A percentile compares a stretch with the other conserved stretches of the same genome.
These are phyloP conservation scores for Bellardia bayeri DNA, from an alignment of 2,888 invertebrate genomes.

Conservation along the genomic window DNA sequence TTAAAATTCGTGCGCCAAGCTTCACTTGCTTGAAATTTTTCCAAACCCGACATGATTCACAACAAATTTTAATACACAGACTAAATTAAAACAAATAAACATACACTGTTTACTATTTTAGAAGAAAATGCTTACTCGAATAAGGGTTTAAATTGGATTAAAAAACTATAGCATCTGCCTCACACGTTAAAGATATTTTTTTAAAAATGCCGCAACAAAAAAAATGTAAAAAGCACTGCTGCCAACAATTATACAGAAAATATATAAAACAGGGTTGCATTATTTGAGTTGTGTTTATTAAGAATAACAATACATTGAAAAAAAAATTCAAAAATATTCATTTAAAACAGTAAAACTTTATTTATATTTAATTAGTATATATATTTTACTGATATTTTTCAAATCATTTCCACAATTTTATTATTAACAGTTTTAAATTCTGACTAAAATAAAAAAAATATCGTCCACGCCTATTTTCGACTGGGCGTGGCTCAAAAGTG, in stretches of 20 bases:
- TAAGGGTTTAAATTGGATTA: background rate
- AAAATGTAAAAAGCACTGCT: slow-evolving; percentile 18
- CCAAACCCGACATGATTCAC: slow-evolving; percentile 79
- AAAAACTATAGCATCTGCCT: background rate
- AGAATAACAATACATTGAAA: too few relatives aligned
- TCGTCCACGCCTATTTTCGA: too few relatives aligned
- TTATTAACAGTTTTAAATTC: too few relatives aligned
- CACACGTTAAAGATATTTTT: slow-evolving; percentile 18
- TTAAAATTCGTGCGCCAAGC: slow-evolving; percentile 81
- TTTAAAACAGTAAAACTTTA: too few relatives aligned
- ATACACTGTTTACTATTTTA: background rate
- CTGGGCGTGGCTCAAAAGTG: too few relatives aligned
- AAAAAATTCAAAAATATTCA: too few relatives aligned
- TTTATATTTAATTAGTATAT: too few relatives aligned
- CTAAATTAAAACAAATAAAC: background rate
- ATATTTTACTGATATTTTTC: too few relatives aligned
- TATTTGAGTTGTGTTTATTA: background rate
- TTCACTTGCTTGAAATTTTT: slow-evolving; percentile 81
- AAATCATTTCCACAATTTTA: too few relatives aligned
- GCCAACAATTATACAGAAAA: slow-evolving; percentile 3
- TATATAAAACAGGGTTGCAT: slow-evolving; percentile 2
- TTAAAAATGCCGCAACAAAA: slow-evolving; percentile 19
- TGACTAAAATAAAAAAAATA: too few relatives aligned
- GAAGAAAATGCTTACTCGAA: slow-evolving; percentile 22
- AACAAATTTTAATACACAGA: background rate